Percentiles rank a stretch among this genome's conserved stretches.
phyloP scores from a whole-genome alignment of 2,888 invertebrate species.

The Ecliptopera silaceata region DNA sequence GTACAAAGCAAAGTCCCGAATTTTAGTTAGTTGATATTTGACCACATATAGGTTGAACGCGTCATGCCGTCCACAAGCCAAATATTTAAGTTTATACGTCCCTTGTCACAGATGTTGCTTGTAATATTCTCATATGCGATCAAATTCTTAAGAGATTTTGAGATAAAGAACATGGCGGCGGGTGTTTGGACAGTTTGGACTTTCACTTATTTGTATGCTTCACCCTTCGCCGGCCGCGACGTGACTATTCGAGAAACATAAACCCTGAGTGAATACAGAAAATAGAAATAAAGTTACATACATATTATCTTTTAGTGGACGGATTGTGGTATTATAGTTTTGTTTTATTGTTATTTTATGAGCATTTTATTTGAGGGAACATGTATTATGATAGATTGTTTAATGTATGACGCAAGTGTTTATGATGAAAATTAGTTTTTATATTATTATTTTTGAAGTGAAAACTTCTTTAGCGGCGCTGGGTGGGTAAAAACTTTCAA shows the following conservation, averaged over 20 bases:
- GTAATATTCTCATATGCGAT: slow-evolving; percentile 81
- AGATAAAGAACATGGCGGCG: slow-evolving; percentile 80
- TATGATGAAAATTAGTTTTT: no score
- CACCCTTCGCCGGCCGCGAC: slow-evolving; percentile 76
- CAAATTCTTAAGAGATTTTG: slow-evolving; percentile 81
- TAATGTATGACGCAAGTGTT: no score
- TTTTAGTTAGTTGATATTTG: background rate
- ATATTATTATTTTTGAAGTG: no score
- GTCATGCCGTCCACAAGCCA: slow-evolving; percentile 43
- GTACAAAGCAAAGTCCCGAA: no score
- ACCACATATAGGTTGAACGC: background rate
- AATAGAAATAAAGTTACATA: slow-evolving; percentile 83
- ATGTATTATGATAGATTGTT: slow-evolving; percentile 29
- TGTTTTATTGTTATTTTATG: slow-evolving; percentile 50
- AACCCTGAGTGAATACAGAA: slow-evolving; percentile 82
- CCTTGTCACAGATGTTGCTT: slow-evolving; percentile 80
- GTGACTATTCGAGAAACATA: slow-evolving; percentile 84
- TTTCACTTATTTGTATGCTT: slow-evolving; percentile 82
- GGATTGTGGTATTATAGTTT: slow-evolving; percentile 63
- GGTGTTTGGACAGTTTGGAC: slow-evolving; percentile 78
- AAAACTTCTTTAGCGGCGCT: no score
- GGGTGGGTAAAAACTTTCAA: no score
- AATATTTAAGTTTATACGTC: slow-evolving; percentile 77
- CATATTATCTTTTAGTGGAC: slow-evolving; percentile 79
- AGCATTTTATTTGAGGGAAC: slow-evolving; percentile 22